Evolutionary conservation across 2,113 vertebrate species (phyloP).

Genomic region (Leptocoma aspasia): DNA sequence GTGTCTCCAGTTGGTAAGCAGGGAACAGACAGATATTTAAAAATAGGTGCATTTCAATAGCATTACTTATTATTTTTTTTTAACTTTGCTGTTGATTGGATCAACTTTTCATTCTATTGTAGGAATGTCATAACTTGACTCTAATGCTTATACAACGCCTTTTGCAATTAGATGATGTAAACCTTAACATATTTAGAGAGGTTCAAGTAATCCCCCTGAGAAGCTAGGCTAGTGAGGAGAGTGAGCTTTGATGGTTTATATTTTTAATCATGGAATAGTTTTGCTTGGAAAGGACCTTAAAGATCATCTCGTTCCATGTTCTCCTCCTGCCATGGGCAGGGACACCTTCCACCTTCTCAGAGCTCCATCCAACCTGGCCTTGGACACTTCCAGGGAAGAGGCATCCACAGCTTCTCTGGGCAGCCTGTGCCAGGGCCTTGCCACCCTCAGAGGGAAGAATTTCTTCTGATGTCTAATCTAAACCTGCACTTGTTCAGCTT

Average conservation of each 20-base stretch:
- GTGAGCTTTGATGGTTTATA: constrained; percentile 37
- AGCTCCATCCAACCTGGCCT: background rate
- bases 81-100: constrained; percentile 15
- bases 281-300: background rate
- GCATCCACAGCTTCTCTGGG: background rate
- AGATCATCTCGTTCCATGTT: background rate
- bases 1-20: background rate
- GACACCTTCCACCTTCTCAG: background rate
- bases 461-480: background rate
- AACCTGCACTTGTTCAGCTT: background rate
- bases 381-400: background rate
- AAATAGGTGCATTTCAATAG: constrained; percentile 24
- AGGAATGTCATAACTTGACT: constrained; percentile 34
- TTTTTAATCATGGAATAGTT: background rate
- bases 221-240: background rate
- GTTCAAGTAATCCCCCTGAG: constrained; percentile 35
- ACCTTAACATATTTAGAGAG: constrained; percentile 2
- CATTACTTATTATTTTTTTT: background rate
- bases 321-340: background rate
- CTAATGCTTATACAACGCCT: constrained; percentile 48
- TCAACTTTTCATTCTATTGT: constrained; percentile 21
- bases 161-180: constrained; percentile 62
- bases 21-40: background rate
- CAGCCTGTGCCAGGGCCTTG: background rate
- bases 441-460: background rate